Evolutionary conservation across 2,113 vertebrate species (phyloP), one percentile per base, ranked within the genome.

Genomic region (Callospermophilus lateralis): DNA sequence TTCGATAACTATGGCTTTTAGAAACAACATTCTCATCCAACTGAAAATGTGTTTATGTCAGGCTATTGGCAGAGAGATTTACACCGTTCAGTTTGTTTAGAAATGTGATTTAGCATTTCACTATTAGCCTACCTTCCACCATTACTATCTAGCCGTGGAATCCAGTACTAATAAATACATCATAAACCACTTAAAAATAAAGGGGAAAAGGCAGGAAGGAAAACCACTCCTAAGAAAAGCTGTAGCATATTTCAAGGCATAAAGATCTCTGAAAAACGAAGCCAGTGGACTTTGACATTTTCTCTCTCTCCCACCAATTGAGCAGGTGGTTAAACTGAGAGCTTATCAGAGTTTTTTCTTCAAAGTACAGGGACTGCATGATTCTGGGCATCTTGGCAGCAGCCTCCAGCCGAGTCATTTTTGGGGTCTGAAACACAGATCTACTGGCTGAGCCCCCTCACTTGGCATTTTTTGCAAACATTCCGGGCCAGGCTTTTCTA

Each of bases 401-500:
- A 84, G 87, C 45, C 73, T 39, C 42, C 74, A 11, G 5, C 81
- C 30, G 2, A 12, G 2, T 95, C 63, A 85, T 89, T 94, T 93
- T 17, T 34, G 73, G 34, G 92, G 73, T 37, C 30, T 73, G 93
- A 96, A 97, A 95, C 70, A 30, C 70, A 30, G 24, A 80, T 39
- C 3, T 45, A 42, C 91, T 58, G 24, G 78, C 55, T 92, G 70
- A 96, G 92, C 92, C 86, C 84, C 91, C 68, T 28, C 0, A 0
- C 77, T 22, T 73, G 67, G 28, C 90, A 48, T 80, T 89, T 93
- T 89, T 93, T 95, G 89, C 97, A 98, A 94, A 0, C 22, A 94
- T 70, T 93, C 26, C 19, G 6, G 87, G 55, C 89, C 79, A 95
- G 39, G 58, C 65, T 96, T 67, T 88, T 93, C 88, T 94, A 30